phyloP scores from a whole-genome alignment of 2,797 vertebrate genomes.

The Bovichtus variegatus region DNA sequence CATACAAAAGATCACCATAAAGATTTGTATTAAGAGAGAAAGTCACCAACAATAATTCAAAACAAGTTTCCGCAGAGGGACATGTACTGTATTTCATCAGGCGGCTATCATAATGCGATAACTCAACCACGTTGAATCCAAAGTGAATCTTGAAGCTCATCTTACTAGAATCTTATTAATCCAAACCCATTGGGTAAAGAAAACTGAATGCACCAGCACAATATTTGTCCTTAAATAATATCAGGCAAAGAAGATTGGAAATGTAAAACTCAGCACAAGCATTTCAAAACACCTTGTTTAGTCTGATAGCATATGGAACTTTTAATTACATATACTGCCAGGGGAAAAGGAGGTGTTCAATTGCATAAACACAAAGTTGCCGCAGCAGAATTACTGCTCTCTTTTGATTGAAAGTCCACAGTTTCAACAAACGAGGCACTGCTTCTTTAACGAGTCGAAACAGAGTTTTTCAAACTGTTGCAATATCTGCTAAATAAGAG shows the following conservation, averaged over 20 bases:
- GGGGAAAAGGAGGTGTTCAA: slow-evolving; percentile 11
- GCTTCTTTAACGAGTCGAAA: not conserved
- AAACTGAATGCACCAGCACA: slow-evolving; percentile 15
- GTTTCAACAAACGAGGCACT: not conserved
- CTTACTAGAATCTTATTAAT: slow-evolving; percentile 10
- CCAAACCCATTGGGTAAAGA: slow-evolving; percentile 10
- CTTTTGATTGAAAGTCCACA: slow-evolving; percentile 2
- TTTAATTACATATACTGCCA: slow-evolving; percentile 34
- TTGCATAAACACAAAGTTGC: slow-evolving; percentile 4
- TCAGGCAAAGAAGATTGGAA: slow-evolving; percentile 21
- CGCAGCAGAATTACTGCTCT: not conserved
- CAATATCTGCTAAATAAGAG: not conserved
- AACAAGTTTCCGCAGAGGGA: not conserved
- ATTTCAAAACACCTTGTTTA: slow-evolving; percentile 26
- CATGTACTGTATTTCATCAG: not conserved
- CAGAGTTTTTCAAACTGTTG: not conserved
- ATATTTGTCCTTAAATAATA: not conserved
- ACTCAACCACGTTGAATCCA: not conserved
- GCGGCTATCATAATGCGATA: not conserved
- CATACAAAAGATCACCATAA: not conserved
- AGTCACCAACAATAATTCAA: not conserved
- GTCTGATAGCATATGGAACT: slow-evolving; percentile 22
- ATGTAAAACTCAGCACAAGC: slow-evolving; percentile 11
- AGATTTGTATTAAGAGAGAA: not conserved
- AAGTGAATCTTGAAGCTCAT: slow-evolving; percentile 4